Conservation (phyloP, 1,140 invertebrate genomes). For the Pygmarrhopalites habei region DNA sequence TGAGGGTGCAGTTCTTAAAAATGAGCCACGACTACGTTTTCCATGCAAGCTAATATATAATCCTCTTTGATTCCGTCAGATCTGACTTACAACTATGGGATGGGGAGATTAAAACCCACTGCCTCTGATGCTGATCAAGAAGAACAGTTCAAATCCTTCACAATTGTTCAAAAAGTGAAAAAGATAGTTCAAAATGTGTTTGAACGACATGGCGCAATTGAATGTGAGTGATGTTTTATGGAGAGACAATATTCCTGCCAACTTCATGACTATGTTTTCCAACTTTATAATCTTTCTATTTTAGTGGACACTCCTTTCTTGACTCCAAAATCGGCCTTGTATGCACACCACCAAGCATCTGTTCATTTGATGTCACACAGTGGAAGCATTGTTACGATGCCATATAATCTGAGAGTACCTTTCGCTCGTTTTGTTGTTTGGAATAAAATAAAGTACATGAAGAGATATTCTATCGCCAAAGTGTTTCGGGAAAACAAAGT, state of each 20-base stretch:
- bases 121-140: not conserved
- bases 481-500: slow-evolving; percentile 79
- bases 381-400: slow-evolving; percentile 69
- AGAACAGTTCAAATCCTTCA: not conserved
- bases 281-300: too few relatives aligned
- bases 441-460: slow-evolving; percentile 66
- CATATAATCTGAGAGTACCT: slow-evolving; percentile 65
- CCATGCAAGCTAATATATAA: too few relatives aligned
- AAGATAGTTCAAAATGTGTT: slow-evolving; percentile 58
- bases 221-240: slow-evolving; percentile 50
- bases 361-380: slow-evolving; percentile 77
- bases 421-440: slow-evolving; percentile 77
- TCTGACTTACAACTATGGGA: slow-evolving; percentile 55
- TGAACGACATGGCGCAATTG: slow-evolving; percentile 65
- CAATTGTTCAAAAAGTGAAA: slow-evolving; percentile 40
- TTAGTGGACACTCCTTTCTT: slow-evolving; percentile 52
- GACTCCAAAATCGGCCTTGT: slow-evolving; percentile 58
- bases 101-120: not conserved
- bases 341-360: slow-evolving; percentile 53
- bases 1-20: too few relatives aligned
- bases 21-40: too few relatives aligned
- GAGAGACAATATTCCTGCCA: too few relatives aligned
- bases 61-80: too few relatives aligned
- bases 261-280: too few relatives aligned
- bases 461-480: slow-evolving; percentile 75